Conservation (phyloP, 2,888 invertebrate genomes). For the Papilio demoleus region DNA sequence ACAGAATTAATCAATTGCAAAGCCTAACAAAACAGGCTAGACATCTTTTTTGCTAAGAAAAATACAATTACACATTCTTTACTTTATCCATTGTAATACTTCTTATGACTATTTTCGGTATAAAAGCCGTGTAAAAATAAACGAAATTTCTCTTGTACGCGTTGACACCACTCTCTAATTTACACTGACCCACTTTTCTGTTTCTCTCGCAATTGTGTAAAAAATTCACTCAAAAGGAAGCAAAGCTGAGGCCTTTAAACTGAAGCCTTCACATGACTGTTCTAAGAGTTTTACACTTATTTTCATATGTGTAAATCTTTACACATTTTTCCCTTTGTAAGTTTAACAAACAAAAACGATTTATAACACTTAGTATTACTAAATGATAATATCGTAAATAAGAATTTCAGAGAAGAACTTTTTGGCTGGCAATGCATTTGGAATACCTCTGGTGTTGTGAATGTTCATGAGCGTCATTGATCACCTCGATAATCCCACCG, state of each 20-base stretch:
- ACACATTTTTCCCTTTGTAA: neutral
- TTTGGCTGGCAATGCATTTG: too few species aligned
- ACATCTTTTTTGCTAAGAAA: too few species aligned
- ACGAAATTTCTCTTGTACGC: constrained; percentile 21
- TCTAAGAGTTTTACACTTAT: neutral
- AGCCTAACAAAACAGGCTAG: too few species aligned
- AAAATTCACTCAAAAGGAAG: constrained; percentile 25
- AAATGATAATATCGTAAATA: too few species aligned
- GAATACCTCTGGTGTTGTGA: too few species aligned
- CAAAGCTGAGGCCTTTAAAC: constrained; percentile 19
- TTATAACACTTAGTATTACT: too few species aligned
- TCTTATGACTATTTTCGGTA: constrained; percentile 1
- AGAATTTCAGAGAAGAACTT: too few species aligned
- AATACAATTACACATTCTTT: too few species aligned
- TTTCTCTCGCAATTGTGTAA: constrained; percentile 24
- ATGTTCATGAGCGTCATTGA: too few species aligned
- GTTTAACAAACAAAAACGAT: neutral
- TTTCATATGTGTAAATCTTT: neutral
- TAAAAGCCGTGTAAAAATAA: constrained; percentile 16
- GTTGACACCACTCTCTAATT: constrained; percentile 36
- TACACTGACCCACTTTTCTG: constrained; percentile 26
- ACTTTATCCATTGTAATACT: constrained; percentile 6
- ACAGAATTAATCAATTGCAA: too few species aligned
- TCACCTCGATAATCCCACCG: too few species aligned
- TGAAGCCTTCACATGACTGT: constrained; percentile 16